Evolutionary conservation across 1,140 invertebrate species (phyloP), one percentile per base, ranked within the genome.

Genomic region (Bradysia coprophila): DNA sequence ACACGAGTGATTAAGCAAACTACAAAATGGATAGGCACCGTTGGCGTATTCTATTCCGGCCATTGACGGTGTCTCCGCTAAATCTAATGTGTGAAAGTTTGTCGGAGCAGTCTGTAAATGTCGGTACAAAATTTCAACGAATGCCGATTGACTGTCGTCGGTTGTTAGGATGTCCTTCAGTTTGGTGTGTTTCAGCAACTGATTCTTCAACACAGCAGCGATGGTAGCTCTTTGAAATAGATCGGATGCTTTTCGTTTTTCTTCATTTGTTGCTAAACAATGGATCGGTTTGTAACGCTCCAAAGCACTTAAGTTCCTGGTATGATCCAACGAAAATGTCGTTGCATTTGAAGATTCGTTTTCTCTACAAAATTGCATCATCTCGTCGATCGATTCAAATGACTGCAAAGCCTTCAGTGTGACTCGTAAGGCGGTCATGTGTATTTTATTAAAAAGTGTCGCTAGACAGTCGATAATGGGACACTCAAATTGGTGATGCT

Each of bases 1-100:
- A 67, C 92, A 95, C 15, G 85, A 87, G 59, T 95, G 91, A 65
- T 95, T 95, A n/a, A 93, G 21, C 11, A 43, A 20, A 36, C 39
- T 41, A 21, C 58, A 49, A 40, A 61, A 60, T 13, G 52, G 52
- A 47, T 56, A 61, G 6, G 56, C 56, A 15, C 52, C 57, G 0
- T 54, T 58, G 21, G 55, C 68, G 38, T 67, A 56, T 46, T 6
- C 13, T 6, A 61, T 46, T 48, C 65, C 63, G 22, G 65, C 60
- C 4, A 58, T 45, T 57, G 46, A 61, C 41, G 61, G 58, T 1
- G 61, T 59, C 40, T 65, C 53, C 31, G 62, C 62, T 16, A 51
- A 62, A 55, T 63, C 72, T 52, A 90, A 75, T 6, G 6, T 28
- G 62, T 87, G 82, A 56, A 84, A 84, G 64, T 89, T 92, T 40